Conservation (phyloP, 2,113 vertebrate species). For the Aegotheles bennettii region DNA sequence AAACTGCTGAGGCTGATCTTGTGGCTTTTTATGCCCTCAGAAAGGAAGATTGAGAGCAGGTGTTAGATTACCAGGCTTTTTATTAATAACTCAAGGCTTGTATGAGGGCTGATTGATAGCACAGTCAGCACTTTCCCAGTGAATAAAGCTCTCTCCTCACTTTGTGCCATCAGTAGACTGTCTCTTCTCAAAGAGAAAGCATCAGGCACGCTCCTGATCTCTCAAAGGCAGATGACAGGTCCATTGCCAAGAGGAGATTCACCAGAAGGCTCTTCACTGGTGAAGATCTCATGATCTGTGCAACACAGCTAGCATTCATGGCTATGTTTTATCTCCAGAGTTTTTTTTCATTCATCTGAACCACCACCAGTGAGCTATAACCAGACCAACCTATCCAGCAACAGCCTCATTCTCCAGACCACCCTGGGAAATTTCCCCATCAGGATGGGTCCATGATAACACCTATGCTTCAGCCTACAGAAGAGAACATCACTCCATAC, state of each 20-base stretch:
- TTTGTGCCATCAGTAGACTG: background rate
- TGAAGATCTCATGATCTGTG: background rate
- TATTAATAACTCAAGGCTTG: constrained; percentile 57
- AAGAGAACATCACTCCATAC: background rate
- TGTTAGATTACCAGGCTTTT: constrained; percentile 44
- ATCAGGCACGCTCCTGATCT: background rate
- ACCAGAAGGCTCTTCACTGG: background rate
- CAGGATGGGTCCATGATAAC: accelerated
- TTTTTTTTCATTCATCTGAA: background rate
- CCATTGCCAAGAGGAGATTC: background rate
- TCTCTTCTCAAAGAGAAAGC: background rate
- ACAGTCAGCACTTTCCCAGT: constrained; percentile 28
- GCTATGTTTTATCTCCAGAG: background rate
- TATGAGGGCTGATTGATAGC: constrained; percentile 51
- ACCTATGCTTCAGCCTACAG: background rate
- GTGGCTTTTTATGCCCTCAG: constrained; percentile 55
- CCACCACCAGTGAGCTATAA: background rate
- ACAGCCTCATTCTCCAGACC: background rate
- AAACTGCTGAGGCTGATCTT: constrained; percentile 66
- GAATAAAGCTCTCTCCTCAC: background rate
- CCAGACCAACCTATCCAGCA: background rate
- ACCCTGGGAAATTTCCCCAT: background rate
- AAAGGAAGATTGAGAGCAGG: constrained; percentile 53
- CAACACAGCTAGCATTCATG: background rate
- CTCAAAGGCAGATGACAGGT: background rate